These are phyloP conservation scores for Autographa pulchrina DNA, from an alignment of 2,888 invertebrate species.

Conservation along the genomic window DNA sequence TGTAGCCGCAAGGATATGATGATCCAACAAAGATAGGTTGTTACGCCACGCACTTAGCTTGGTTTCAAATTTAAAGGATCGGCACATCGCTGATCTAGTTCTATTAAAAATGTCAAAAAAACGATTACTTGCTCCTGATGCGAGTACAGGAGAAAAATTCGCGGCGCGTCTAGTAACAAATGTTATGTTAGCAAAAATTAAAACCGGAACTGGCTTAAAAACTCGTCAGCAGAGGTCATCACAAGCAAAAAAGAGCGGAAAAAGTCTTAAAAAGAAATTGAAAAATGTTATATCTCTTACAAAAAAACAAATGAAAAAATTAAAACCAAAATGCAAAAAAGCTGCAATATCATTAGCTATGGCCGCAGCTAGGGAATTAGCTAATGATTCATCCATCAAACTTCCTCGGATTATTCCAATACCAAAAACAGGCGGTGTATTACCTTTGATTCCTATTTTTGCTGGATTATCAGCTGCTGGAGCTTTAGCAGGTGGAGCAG, in stretches of 20 bases:
- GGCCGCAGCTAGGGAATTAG: slow-evolving; percentile 15
- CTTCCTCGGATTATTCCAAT: background rate
- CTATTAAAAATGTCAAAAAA: slow-evolving; percentile 8
- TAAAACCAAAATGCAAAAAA: slow-evolving; percentile 14
- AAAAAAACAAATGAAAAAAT: background rate
- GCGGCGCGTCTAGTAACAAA: background rate
- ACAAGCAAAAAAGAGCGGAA: background rate
- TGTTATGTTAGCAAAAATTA: background rate
- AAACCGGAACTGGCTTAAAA: background rate
- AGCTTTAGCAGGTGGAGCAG: slow-evolving; percentile 61
- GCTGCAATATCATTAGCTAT: slow-evolving; percentile 22
- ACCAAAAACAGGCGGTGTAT: background rate
- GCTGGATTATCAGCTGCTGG: background rate
- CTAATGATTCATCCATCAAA: slow-evolving; percentile 20
- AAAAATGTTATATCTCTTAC: background rate
- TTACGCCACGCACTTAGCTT: too few relatives aligned
- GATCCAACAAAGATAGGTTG: too few relatives aligned
- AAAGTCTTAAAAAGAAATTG: background rate
- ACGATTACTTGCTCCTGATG: slow-evolving; percentile 59
- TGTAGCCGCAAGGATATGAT: too few relatives aligned
- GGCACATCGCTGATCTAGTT: background rate
- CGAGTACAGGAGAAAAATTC: slow-evolving; percentile 20
- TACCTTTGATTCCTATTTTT: background rate
- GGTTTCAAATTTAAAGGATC: background rate
- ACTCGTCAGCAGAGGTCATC: background rate